Percentiles rank a stretch among this genome's conserved stretches.
Evolutionary conservation across 2,113 vertebrate genomes (phyloP).

Genomic region (Hyaena hyaena): DNA sequence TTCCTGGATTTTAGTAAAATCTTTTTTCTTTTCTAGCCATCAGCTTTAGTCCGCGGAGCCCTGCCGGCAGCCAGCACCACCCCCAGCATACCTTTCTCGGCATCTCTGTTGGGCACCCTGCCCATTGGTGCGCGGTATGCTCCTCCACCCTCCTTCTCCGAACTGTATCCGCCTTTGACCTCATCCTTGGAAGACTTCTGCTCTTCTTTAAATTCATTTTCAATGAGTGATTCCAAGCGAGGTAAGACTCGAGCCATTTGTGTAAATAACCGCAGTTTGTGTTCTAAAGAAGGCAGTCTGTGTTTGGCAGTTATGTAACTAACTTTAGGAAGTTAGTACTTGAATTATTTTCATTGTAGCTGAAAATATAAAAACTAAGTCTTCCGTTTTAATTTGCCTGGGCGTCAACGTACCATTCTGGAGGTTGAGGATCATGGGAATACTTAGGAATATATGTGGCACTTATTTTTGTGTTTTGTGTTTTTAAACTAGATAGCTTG

Average conservation of each 20-base stretch:
- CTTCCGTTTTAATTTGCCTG: neutral
- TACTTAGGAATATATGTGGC: neutral
- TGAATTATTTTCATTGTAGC: slow-evolving; percentile 14
- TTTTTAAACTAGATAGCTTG: neutral
- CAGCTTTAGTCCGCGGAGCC: slow-evolving; percentile 82
- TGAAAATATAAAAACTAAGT: neutral
- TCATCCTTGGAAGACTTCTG: slow-evolving; percentile 90
- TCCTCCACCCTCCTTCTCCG: slow-evolving; percentile 85
- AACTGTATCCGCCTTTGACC: slow-evolving; percentile 88
- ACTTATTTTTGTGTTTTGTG: neutral
- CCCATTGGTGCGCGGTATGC: slow-evolving; percentile 85
- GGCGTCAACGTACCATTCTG: neutral
- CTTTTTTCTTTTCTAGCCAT: slow-evolving; percentile 73
- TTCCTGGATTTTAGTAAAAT: neutral
- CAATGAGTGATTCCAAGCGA: slow-evolving; percentile 91
- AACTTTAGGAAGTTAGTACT: neutral
- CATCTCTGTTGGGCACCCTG: slow-evolving; percentile 87
- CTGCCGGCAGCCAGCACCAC: slow-evolving; percentile 88
- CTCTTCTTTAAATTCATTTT: slow-evolving; percentile 91
- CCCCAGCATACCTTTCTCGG: slow-evolving; percentile 86
- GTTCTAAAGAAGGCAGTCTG: neutral
- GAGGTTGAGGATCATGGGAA: neutral
- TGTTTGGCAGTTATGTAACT: neutral
- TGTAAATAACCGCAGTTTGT: neutral
- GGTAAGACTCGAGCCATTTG: slow-evolving; percentile 85